A percentile compares a stretch with the other conserved stretches of the same genome.
Evolutionary conservation across 2,113 vertebrate genomes (phyloP).

Genomic region (Seriola dumerili): DNA sequence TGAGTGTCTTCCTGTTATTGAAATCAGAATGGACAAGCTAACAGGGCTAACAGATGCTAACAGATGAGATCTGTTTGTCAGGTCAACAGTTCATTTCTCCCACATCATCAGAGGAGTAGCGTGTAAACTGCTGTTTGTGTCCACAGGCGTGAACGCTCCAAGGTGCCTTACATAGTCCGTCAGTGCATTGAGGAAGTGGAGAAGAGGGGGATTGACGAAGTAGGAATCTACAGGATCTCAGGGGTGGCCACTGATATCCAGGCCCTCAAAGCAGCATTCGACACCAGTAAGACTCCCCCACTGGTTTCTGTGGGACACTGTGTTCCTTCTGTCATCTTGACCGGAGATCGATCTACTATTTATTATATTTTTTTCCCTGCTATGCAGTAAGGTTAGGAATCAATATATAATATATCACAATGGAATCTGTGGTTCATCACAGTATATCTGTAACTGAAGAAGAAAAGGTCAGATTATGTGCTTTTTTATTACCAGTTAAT

Average conservation of each 20-base stretch:
- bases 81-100: background rate
- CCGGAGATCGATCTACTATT: background rate
- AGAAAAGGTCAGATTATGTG: too few relatives aligned
- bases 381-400: background rate
- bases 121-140: background rate
- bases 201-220: conserved; percentile 98
- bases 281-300: conserved; percentile 90
- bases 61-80: background rate
- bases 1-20: conserved; percentile 66
- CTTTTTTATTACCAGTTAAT: too few relatives aligned
- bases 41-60: too few relatives aligned
- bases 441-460: too few relatives aligned
- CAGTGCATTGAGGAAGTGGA: conserved; percentile 99
- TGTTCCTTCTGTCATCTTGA: background rate
- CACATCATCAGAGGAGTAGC: background rate
- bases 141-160: conserved; percentile 96
- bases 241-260: conserved; percentile 99
- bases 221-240: conserved; percentile 98
- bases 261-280: conserved; percentile 94
- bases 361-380: background rate
- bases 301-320: background rate
- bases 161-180: conserved; percentile 99
- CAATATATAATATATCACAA: background rate
- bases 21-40: too few relatives aligned
- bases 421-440: background rate